Conservation (phyloP, 2,113 vertebrate species). For the Agapornis roseicollis region DNA sequence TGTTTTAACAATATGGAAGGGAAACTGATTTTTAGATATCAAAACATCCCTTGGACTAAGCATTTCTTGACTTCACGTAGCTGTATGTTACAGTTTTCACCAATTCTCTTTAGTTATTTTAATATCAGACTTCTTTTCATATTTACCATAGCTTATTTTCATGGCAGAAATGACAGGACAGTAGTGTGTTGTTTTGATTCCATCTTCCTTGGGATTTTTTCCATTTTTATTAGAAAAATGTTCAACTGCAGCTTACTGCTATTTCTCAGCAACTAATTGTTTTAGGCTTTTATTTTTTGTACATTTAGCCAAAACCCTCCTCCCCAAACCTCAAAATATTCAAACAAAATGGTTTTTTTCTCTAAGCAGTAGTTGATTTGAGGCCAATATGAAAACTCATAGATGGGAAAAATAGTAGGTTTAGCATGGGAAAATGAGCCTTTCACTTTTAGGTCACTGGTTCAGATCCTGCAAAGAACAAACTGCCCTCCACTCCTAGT, state of each 20-base stretch:
- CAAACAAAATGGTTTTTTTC: background rate
- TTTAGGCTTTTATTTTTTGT: background rate
- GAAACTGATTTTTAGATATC: background rate
- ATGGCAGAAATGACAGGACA: background rate
- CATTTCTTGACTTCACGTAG: background rate
- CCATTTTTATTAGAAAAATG: background rate
- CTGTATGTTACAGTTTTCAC: background rate
- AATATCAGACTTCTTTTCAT: background rate
- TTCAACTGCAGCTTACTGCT: background rate
- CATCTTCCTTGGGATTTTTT: background rate
- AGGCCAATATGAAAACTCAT: background rate
- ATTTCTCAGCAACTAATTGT: background rate
- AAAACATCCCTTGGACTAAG: background rate
- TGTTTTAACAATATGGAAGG: background rate
- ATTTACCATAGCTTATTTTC: background rate
- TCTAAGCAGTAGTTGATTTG: background rate
- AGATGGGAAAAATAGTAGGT: background rate
- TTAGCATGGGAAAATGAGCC: background rate
- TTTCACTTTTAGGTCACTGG: conserved; percentile 1
- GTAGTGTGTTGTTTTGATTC: background rate
- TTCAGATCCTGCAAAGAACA: background rate
- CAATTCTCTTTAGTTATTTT: background rate
- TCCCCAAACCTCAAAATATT: background rate
- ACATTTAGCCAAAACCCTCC: background rate
- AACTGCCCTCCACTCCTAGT: background rate